These are phyloP conservation scores for Zaprionus tsacasi DNA, from an alignment of 1,140 invertebrate species.

Conservation along the genomic window DNA sequence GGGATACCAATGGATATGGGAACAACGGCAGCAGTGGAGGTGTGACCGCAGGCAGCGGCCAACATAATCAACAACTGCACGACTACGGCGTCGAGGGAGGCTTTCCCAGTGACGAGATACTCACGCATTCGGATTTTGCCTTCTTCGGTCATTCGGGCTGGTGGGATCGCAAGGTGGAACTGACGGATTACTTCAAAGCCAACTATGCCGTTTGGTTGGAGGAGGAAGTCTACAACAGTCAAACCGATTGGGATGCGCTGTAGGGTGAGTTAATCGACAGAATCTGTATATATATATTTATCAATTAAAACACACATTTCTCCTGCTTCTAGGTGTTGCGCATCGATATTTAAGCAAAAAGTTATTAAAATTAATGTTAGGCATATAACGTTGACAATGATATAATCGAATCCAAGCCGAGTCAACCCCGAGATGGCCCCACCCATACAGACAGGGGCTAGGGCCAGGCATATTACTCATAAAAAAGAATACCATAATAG, in stretches of 20 bases:
- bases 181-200: slow-evolving; percentile 97
- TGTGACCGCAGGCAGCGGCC: slow-evolving; percentile 68
- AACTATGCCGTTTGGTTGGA: slow-evolving; percentile 99
- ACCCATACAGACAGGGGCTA: slow-evolving; percentile 35
- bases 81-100: slow-evolving; percentile 80
- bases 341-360: slow-evolving; percentile 64
- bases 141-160: slow-evolving; percentile 82
- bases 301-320: neutral
- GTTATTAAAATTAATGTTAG: slow-evolving; percentile 75
- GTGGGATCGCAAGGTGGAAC: slow-evolving; percentile 87
- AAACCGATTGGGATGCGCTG: slow-evolving; percentile 90
- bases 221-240: slow-evolving; percentile 96
- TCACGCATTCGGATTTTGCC: slow-evolving; percentile 80
- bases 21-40: slow-evolving; percentile 45
- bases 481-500: neutral
- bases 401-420: slow-evolving; percentile 61
- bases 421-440: slow-evolving; percentile 15
- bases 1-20: slow-evolving; percentile 34
- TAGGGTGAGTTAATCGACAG: slow-evolving; percentile 43
- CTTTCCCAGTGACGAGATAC: slow-evolving; percentile 81
- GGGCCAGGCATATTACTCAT: slow-evolving; percentile 26
- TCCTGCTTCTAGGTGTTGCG: slow-evolving; percentile 17
- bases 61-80: slow-evolving; percentile 73
- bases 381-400: slow-evolving; percentile 66
- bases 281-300: neutral